Evolutionary conservation across 2,797 vertebrate genomes (phyloP).

Genomic region (Urocyon cinereoargenteus): DNA sequence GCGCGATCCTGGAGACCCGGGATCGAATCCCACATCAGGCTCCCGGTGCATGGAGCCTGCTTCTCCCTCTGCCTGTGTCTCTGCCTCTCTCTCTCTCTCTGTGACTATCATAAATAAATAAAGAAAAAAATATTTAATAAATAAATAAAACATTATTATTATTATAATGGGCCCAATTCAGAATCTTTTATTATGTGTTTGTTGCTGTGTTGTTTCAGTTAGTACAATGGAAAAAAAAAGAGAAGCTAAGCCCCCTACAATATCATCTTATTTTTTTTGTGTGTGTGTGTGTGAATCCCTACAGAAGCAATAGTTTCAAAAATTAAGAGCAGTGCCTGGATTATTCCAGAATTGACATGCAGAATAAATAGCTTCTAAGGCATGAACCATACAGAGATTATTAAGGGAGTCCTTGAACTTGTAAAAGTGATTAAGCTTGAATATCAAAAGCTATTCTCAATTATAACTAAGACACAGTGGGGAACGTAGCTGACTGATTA

Average conservation of each 20-base stretch:
- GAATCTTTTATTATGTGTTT: not conserved
- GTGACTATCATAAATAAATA: too few species aligned
- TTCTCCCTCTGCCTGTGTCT: too few species aligned
- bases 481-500: conserved; percentile 21
- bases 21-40: too few species aligned
- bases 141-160: too few species aligned
- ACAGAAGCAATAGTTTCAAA: not conserved
- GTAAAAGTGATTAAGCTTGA: conserved; percentile 51
- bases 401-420: conserved; percentile 32
- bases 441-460: conserved; percentile 40
- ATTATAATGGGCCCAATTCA: not conserved
- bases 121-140: too few species aligned
- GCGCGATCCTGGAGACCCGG: too few species aligned
- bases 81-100: too few species aligned
- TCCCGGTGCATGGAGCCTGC: too few species aligned
- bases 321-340: not conserved
- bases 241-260: not conserved
- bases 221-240: not conserved
- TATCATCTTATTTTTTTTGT: not conserved
- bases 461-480: not conserved
- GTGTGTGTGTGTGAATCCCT: not conserved
- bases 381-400: not conserved
- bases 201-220: not conserved
- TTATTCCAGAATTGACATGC: not conserved
- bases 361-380: not conserved